Evolutionary conservation across 2,888 invertebrate genomes (phyloP), one percentile per base, ranked within the genome.

Genomic region (Entomobrya proxima): DNA sequence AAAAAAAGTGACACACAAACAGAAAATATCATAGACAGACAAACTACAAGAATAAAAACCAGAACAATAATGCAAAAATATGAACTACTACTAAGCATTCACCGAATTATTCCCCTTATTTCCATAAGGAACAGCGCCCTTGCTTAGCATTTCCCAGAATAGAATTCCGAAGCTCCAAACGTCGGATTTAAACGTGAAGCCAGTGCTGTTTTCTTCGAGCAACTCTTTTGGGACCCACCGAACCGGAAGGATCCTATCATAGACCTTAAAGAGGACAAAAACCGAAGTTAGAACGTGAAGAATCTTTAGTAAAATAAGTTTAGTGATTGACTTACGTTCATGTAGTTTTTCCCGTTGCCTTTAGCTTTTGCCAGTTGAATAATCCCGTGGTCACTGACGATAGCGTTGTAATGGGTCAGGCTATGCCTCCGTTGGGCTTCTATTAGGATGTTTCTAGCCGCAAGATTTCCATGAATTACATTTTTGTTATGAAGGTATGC

Each of bases 401-500:
- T 84, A 0, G 87, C 88, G 72, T 88, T 86, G 40, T 79, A 64
- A 72, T 88, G 67, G 11, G 67, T 72, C 52, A 69, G 44, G 37
- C 40, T 18, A 40, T 72, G 58, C 15, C 81, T 44, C 0, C 7
- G 18, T 21, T 50, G 37, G 21, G 79, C 74, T 47, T 87, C 64
- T 7, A 88, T 24, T 7, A 88, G 24, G 6, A 88, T 61, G 30
- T 88, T 88, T 30, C 88, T 78, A 1, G 87, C 88, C n/a, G 87
- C 85, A 2, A 88, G 55, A 13, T 84, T 84, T n/a, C 87, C 86
- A 61, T 88, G 88, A 69, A 87, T 40, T 4, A 87, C 75, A 5
- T 72, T 58, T 40, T 44, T 84, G 11, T 21, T 27, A 61, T 88
- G 88, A 27, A 88, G 82, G 69, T 88, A 88, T 35, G 86, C 87